A percentile compares a stretch with the other conserved stretches of the same genome.
Conservation (phyloP, 2,797 vertebrate species). For the Sebastiscus tertius region DNA sequence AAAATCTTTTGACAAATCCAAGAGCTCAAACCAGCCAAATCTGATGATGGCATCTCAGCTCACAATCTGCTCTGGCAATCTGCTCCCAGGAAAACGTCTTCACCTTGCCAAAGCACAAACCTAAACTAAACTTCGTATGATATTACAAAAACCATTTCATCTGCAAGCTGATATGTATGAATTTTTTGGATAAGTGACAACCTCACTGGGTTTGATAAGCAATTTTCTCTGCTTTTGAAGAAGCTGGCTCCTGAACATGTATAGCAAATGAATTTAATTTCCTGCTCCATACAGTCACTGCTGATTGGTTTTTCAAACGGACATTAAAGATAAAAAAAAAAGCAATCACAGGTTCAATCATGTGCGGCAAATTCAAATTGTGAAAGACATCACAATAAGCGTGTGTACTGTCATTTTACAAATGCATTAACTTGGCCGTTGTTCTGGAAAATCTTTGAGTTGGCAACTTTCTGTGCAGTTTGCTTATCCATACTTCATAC, state of each 20-base stretch:
- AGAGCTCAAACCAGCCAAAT: constrained; percentile 63
- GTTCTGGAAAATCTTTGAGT: constrained; percentile 2
- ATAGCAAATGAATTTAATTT: constrained; percentile 16
- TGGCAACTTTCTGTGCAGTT: neutral
- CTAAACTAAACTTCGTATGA: constrained; percentile 10
- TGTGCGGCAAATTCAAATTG: neutral
- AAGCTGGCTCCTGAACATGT: neutral
- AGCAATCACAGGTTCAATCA: constrained; percentile 31
- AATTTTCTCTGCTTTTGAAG: neutral
- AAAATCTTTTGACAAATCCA: constrained; percentile 76
- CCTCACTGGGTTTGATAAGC: neutral
- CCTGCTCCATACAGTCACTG: neutral
- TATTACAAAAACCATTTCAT: neutral
- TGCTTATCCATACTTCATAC: neutral
- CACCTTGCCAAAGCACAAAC: constrained; percentile 40
- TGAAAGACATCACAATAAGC: constrained; percentile 5
- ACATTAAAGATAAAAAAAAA: constrained; percentile 30
- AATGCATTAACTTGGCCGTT: constrained; percentile 24
- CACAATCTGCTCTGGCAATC: constrained; percentile 78
- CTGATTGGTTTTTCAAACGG: constrained; percentile 30
- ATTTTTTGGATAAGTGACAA: neutral
- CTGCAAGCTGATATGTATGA: neutral
- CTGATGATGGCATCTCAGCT: constrained; percentile 63
- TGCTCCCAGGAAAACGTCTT: constrained; percentile 54
- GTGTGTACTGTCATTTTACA: neutral